Base-by-base conservation (phyloP, 1,140 invertebrate genomes). In the Drosophila sechellia region DNA sequence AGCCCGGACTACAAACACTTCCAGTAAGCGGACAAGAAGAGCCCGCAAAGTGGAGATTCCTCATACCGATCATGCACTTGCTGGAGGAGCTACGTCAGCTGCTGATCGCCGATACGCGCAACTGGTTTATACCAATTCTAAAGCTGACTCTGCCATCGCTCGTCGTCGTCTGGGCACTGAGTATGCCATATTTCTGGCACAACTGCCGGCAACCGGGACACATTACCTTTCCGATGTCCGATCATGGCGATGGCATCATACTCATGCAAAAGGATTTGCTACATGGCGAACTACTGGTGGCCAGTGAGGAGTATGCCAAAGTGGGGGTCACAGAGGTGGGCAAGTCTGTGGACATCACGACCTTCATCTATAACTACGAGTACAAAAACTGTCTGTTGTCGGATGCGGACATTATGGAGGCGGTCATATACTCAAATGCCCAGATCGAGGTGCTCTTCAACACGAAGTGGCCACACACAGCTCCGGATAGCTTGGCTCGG, bases 361-460 rank as follows among this genome's bases (percentile, higher is more conserved):
- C 43, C 0, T 56, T 42, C 27, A 71, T 85, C 11, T 40, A n/a
- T 0, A 0, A 5, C 3, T 40, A 53, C 42, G 59, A 43, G 25
- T 3, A 1, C 0, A 4, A 58, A 0, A 5, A 61, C 3, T 1
- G 31, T 5, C 5, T 66, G 15, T 20, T 73, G 1, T 58, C 59
- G 0, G 59, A 80, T 31, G 11, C 63, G 0, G 53, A 64, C 2
- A 63, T 77, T 37, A 34, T 69, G 4, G 39, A 61, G 0, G 60
- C 68, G 2, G 81, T 34, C 11, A 46, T 20, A 25, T 74, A 80
- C 46, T n/a, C 8, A 0, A 40, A 70, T 4, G 42, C 42, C 1
- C 0, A 12, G 3, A 42, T 85, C n/a, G 56, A 55, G 3, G 68
- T 68, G 0, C n/a, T 55, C 0, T 85, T 68, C 20, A 80, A 85